These are phyloP conservation scores for Xiphophorus hellerii DNA, from an alignment of 2,113 vertebrate species.

Conservation along the genomic window DNA sequence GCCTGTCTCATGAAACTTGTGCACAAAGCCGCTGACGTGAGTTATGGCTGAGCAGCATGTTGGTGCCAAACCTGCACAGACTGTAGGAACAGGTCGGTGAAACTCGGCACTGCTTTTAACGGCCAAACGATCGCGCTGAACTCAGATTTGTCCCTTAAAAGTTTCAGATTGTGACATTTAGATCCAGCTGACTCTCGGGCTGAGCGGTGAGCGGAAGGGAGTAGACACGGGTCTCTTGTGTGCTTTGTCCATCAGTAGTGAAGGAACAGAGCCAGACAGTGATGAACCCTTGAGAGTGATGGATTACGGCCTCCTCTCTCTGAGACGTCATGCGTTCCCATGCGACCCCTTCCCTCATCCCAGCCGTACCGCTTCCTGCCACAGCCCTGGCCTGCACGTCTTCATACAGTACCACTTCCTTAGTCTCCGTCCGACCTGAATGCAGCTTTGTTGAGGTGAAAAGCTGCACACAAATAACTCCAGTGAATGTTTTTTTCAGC, in stretches of 20 bases:
- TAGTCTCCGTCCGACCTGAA: background rate
- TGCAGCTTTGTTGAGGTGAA: conserved; percentile 4
- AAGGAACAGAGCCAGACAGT: conserved; percentile 31
- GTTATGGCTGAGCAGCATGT: conserved; percentile 48
- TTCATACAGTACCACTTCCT: too few relatives aligned
- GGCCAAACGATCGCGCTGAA: conserved; percentile 1
- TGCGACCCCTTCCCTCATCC: conserved; percentile 25
- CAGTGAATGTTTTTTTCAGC: too few relatives aligned
- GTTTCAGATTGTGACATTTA: background rate
- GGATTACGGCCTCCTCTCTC: conserved; percentile 41
- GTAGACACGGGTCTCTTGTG: conserved; percentile 16
- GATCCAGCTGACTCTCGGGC: conserved; percentile 20
- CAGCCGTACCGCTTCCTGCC: conserved; percentile 15
- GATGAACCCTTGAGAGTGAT: conserved; percentile 36
- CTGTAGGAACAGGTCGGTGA: conserved; percentile 34
- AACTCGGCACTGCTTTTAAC: conserved; percentile 18
- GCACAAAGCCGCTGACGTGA: conserved; percentile 72
- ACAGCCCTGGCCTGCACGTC: background rate
- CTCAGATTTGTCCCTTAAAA: background rate
- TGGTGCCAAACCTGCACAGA: conserved; percentile 44
- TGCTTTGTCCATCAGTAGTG: conserved; percentile 45
- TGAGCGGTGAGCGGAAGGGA: conserved; percentile 28
- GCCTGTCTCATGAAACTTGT: conserved; percentile 48
- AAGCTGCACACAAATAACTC: background rate
- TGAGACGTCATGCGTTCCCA: conserved; percentile 35